Base-by-base conservation (phyloP, 23 tunicate genomes). In the Phallusia fumigata region DNA sequence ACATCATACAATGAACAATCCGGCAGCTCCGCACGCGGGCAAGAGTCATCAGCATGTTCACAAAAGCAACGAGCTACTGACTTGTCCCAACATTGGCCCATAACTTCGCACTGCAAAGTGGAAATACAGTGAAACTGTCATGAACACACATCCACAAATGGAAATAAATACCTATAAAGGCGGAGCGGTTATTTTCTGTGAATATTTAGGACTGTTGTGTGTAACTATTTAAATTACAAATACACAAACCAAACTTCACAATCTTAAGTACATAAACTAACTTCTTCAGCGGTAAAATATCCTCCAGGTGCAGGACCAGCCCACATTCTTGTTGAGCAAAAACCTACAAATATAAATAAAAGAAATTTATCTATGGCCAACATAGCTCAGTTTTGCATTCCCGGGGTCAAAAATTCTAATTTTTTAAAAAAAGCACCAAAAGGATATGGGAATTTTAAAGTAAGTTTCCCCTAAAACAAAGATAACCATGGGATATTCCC, bases 51-150 rank as follows among this genome's bases (percentile, higher is more conserved):
- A 58, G 11, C 69, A 21, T 21, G 8, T 13, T 24, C 28, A 16
- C 69, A 58, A 24, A 58, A 58, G 28, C 69, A 58, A 21, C 69
- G 69, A 58, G 69, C 69, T 16, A 58, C 3, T 21, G 69, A 58
- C 28, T 58, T 58, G 16, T 58, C 69, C 69, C 69, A 58, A 58
- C 69, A 58, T 58, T 58, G 28, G 28, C 69, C 69, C 69, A 58
- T 21, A 5, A 58, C 28, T 1, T 58, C 13, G 28, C 69, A 58
- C 69, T 58, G 69, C 16, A 6, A 58, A 58, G 5, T 21, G 3
- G 13, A 58, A 58, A 58, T 40, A 40, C 47, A 58, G 13, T 58
- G 28, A 58, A 22, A 21, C 5, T 58, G 28, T 58, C 69, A 58
- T 40, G 47, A n/a, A n/a, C n/a, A n/a, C n/a, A n/a, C n/a, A n/a